Evolutionary conservation across 2,113 vertebrate species (phyloP), one percentile per base, ranked within the genome.

Genomic region (Lepus europaeus): DNA sequence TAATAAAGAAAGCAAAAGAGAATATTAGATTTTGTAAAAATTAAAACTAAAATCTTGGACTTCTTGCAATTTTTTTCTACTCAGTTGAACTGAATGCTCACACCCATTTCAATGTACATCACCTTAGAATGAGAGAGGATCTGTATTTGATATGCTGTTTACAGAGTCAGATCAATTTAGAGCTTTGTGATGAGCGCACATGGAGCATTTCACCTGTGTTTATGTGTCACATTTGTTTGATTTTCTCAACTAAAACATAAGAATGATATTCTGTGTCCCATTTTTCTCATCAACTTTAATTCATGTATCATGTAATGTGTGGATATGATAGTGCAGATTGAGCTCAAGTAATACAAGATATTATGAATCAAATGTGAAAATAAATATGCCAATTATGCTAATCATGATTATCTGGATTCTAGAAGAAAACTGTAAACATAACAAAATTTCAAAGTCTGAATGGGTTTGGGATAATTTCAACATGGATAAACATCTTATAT

Each of bases 221-320:
- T 33, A 59, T 59, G 31, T 69, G 14, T 81, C 89, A 69, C 29
- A 25, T 82, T 51, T 72, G 39, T 25, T 64, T 70, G 53, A 53
- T 49, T 59, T 69, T 45, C 9, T 77, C 45, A 36, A 27, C 53
- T 61, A 51, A 39, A 69, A 68, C 10, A 39, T 87, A 49, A 61
- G 39, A 78, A 8, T 93, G 27, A 68, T 70, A 69, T 70, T 85
- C 17, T 83, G n/a, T 77, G 17, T 31, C 0, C 3, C 51, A 33
- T 6, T 72, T 82, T 86, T 82, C 56, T 78, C 29, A 87, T n/a
- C 33, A 4, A 5, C 5, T 49, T 86, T 78, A 66, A 64, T 93
- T 93, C 56, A 90, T 87, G 22, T 64, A 83, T 66, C 61, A 83
- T 51, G 83, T 53, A 27, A 95, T 87, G 5, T 39, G 22, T 79